Evolutionary conservation across 2,113 vertebrate genomes (phyloP).

Genomic region (Penelope pileata): DNA sequence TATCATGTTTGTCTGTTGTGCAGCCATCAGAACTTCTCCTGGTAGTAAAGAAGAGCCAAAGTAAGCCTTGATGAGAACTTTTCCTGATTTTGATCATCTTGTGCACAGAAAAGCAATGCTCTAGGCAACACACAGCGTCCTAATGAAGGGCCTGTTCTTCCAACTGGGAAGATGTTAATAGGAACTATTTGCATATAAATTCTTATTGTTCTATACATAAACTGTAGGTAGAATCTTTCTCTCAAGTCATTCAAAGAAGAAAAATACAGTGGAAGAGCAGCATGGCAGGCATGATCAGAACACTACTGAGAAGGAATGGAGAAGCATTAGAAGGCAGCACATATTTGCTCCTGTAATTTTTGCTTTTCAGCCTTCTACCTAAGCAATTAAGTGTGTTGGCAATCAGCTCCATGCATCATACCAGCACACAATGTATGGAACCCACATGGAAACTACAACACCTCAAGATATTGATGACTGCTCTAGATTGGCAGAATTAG

Average conservation of each 20-base stretch:
- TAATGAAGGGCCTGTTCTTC: background rate
- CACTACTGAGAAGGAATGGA: background rate
- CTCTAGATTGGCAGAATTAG: background rate
- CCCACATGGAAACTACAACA: background rate
- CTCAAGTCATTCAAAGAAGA: background rate
- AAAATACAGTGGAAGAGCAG: background rate
- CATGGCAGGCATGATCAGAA: background rate
- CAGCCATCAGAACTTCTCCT: background rate
- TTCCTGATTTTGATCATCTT: background rate
- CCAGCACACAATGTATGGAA: background rate
- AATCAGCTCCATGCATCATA: background rate
- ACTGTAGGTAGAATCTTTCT: background rate
- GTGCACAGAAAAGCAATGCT: background rate
- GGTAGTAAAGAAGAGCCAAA: background rate
- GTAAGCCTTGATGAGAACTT: background rate
- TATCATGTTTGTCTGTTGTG: background rate
- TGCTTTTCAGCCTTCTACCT: background rate
- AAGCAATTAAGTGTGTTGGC: background rate
- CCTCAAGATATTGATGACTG: background rate
- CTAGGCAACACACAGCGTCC: background rate
- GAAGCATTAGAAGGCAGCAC: background rate
- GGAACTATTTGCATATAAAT: background rate
- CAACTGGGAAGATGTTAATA: background rate
- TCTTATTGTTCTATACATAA: background rate
- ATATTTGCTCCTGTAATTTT: fast-evolving